Base-by-base conservation (phyloP, 2,113 vertebrate genomes). In the Pyrgilauda ruficollis region DNA sequence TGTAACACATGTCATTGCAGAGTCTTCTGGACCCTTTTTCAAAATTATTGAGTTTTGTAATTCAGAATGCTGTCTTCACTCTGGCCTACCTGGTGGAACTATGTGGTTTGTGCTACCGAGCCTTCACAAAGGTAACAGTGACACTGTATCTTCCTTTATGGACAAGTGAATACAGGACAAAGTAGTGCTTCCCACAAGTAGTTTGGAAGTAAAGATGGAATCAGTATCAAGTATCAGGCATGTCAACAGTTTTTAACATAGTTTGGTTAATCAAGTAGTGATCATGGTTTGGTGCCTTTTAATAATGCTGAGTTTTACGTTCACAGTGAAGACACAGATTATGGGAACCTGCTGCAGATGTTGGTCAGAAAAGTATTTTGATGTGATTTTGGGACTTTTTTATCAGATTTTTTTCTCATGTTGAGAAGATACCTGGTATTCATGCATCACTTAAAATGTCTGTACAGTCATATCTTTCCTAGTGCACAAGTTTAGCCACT, bases 11-110 rank as follows among this genome's bases (percentile, higher is more conserved):
- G 61, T 95, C 59, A 63, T 97, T 96, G 37, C 98, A 99, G 99
- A 99, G 99, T 97, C 98, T 99, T 93, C 97, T 99, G 98, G 99
- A 99, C 89, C 99, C 99, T 23, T 99, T 99, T 97, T 99, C 99
- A 92, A 99, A 99, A 93, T 97, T 99, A 56, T 97, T 99, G 79
- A 99, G 99, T 94, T 99, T 99, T 94, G 98, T 99, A 31, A 99
- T 99, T 97, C 99, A 99, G 98, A 99, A 99, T 78, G 99, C 99
- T 21, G 97, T 98, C 73, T 99, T 99, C 97, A 99, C 98, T 46
- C 97, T 99, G 90, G 99, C 99, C 75, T 99, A 99, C 97, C 97
- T 99, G 66, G 98, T 99, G n/a, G 99, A 99, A 83, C 97, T 99
- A 20, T 99, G 99, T 84, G 99, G 99, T 81, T 98, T 99, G 59